Conservation (phyloP, 1,140 invertebrate species). For the Pantala flavescens region DNA sequence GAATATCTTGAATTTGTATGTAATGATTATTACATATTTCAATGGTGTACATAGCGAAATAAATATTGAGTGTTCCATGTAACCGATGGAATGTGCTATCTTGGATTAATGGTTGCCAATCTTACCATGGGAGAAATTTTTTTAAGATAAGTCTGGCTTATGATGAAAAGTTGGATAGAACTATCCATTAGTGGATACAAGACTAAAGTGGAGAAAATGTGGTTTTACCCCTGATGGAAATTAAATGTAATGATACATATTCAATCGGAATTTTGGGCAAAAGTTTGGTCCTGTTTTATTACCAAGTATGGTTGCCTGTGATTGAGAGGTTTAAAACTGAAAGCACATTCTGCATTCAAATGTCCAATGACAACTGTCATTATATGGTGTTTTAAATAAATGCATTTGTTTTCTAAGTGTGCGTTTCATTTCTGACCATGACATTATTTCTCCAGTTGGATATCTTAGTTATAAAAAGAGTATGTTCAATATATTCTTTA, state of each 20-base stretch:
- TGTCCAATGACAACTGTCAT: constrained; percentile 9
- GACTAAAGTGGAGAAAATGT: not conserved
- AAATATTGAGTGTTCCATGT: constrained; percentile 10
- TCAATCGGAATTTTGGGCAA: not conserved
- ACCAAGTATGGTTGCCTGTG: not conserved
- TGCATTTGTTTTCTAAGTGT: not conserved
- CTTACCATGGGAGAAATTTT: not conserved
- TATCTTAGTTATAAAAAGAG: too few relatives aligned
- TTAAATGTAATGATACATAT: not conserved
- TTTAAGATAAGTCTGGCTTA: not conserved
- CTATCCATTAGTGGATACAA: not conserved
- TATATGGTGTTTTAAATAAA: constrained; percentile 11
- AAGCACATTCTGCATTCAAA: constrained; percentile 5
- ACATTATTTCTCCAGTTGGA: too few relatives aligned
- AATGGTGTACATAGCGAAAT: not conserved
- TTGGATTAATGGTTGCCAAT: not conserved
- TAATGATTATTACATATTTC: constrained; percentile 5
- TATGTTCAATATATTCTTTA: too few relatives aligned
- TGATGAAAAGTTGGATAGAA: not conserved
- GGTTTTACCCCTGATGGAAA: not conserved
- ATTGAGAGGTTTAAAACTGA: constrained; percentile 10
- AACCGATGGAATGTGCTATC: not conserved
- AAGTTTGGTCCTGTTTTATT: constrained; percentile 6
- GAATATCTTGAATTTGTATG: constrained; percentile 6
- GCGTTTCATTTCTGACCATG: not conserved